These are phyloP conservation scores for Mesorhabditis spiculigera DNA, from an alignment of 2,888 invertebrate species.

Conservation along the genomic window DNA sequence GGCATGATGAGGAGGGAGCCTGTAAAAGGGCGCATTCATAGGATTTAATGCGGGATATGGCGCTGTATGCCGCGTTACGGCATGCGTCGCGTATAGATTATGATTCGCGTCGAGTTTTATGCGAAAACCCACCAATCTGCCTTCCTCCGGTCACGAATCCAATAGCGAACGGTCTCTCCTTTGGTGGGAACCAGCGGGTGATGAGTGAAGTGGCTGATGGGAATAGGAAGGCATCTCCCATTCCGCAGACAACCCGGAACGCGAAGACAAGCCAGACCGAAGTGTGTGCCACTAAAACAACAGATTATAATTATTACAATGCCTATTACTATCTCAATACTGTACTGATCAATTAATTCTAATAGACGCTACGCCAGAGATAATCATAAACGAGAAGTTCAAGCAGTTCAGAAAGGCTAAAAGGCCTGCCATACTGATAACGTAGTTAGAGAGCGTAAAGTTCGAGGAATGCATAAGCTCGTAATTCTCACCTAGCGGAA, in stretches of 20 bases:
- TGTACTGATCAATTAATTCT: too few relatives aligned
- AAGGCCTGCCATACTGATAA: too few relatives aligned
- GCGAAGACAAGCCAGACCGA: conserved; percentile 43
- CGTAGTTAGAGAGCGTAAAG: too few relatives aligned
- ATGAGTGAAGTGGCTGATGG: conserved; percentile 50
- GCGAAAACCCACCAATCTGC: conserved; percentile 39
- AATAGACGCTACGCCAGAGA: too few relatives aligned
- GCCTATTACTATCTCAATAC: neutral
- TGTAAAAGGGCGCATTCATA: conserved; percentile 12
- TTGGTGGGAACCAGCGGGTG: conserved; percentile 55
- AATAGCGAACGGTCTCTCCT: conserved; percentile 55
- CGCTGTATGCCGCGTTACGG: too few relatives aligned
- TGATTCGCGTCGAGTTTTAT: too few relatives aligned
- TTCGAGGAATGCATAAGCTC: too few relatives aligned
- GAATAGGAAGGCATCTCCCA: conserved; percentile 49
- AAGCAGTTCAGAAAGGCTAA: too few relatives aligned
- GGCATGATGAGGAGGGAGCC: conserved; percentile 52
- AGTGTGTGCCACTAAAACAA: conserved; percentile 28
- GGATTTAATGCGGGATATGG: too few relatives aligned
- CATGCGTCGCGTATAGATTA: too few relatives aligned
- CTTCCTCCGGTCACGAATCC: conserved; percentile 55
- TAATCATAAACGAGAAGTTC: too few relatives aligned
- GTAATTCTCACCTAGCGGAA: conserved; percentile 26
- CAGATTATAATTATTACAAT: neutral
- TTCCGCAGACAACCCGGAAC: conserved; percentile 45